Conservation (phyloP, 2,797 vertebrate genomes). For the Semaprochilodus insignis region DNA sequence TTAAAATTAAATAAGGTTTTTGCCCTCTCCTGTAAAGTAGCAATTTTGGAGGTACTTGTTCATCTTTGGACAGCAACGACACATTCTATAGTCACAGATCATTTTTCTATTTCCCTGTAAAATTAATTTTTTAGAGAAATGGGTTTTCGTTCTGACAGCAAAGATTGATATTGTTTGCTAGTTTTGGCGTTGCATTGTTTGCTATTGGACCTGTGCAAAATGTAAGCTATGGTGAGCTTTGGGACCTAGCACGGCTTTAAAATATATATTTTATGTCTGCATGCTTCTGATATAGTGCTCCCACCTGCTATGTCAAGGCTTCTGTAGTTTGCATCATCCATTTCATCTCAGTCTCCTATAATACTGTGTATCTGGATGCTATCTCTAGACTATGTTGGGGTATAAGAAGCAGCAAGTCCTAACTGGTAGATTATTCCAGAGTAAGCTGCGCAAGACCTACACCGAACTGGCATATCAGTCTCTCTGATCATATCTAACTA, state of each 20-base stretch:
- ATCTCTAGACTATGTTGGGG: neutral
- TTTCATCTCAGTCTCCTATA: neutral
- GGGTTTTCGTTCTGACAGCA: too few species aligned
- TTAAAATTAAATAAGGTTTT: too few species aligned
- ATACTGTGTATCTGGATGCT: neutral
- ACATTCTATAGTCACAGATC: too few species aligned
- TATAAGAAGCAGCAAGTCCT: neutral
- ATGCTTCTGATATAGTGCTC: neutral
- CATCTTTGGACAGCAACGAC: too few species aligned
- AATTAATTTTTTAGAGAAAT: too few species aligned
- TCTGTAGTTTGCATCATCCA: neutral
- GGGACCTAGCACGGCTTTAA: neutral
- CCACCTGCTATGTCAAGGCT: neutral
- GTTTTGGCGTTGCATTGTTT: too few species aligned
- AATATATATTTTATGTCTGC: neutral
- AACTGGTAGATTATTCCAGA: constrained; percentile 10
- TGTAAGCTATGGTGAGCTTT: too few species aligned
- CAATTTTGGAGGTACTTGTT: too few species aligned
- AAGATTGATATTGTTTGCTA: too few species aligned
- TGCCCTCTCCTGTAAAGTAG: too few species aligned
- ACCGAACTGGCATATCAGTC: constrained; percentile 6
- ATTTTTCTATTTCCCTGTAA: too few species aligned
- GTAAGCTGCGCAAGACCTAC: constrained; percentile 5
- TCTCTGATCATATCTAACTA: constrained; percentile 28
- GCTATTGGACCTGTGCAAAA: too few species aligned